phyloP scores from a whole-genome alignment of 2,888 invertebrate genomes.

The Eurois occulta region DNA sequence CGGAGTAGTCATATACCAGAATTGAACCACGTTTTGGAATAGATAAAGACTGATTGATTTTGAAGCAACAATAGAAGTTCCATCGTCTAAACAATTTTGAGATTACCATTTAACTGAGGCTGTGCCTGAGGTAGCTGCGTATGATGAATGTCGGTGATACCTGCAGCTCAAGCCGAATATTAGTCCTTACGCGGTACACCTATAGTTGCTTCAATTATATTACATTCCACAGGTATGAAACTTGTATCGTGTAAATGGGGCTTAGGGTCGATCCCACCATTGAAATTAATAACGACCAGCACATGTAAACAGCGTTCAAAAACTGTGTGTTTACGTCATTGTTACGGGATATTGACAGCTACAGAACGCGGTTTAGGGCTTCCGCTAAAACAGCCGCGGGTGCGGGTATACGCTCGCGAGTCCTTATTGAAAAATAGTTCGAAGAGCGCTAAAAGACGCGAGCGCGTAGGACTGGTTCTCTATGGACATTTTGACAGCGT shows the following conservation, averaged over 20 bases:
- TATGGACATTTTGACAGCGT: background rate
- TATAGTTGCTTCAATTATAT: background rate
- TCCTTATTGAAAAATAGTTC: background rate
- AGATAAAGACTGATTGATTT: background rate
- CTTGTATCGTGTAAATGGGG: background rate
- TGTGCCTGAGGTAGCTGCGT: background rate
- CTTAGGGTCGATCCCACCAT: background rate
- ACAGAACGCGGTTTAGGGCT: background rate
- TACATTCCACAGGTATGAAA: background rate
- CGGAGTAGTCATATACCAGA: background rate
- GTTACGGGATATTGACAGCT: background rate
- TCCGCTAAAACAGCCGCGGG: background rate
- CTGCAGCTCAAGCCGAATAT: no score
- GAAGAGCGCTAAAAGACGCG: background rate
- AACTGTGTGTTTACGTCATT: background rate
- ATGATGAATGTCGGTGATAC: no score
- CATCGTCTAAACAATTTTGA: background rate
- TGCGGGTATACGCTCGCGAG: background rate
- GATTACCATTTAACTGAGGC: background rate
- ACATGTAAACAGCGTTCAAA: background rate
- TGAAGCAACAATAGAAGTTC: background rate
- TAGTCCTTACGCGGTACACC: background rate
- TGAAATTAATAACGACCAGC: background rate
- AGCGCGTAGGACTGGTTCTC: background rate
- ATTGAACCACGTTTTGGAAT: conserved; percentile 15